A percentile compares a stretch with the other conserved stretches of the same genome.
These are phyloP conservation scores for Glossophaga mutica DNA, from an alignment of 2,797 vertebrate species.

Conservation along the genomic window DNA sequence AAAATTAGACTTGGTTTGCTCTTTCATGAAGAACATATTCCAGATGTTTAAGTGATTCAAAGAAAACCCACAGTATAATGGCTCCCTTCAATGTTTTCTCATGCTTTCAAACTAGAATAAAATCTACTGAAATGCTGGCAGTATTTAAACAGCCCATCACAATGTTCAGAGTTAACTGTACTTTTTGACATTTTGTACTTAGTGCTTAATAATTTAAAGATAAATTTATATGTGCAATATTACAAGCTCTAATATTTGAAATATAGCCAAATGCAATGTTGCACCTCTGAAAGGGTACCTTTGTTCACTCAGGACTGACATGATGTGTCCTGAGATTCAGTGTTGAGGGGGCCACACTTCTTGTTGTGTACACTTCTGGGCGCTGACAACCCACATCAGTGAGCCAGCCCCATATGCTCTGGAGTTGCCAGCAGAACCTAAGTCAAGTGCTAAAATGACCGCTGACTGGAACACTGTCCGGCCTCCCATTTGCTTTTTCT, in stretches of 20 bases:
- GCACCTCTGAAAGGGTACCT: not conserved
- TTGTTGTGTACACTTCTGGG: not conserved
- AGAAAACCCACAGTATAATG: constrained; percentile 52
- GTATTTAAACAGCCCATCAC: not conserved
- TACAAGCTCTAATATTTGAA: constrained; percentile 14
- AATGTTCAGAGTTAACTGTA: not conserved
- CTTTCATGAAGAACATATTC: constrained; percentile 51
- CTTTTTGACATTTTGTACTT: not conserved
- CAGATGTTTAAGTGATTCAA: constrained; percentile 64
- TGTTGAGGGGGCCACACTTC: not conserved
- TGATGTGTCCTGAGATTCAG: not conserved
- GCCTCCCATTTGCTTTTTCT: not conserved
- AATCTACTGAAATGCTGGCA: constrained; percentile 29
- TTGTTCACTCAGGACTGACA: not conserved
- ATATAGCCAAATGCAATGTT: not conserved
- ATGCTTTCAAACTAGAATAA: constrained; percentile 46
- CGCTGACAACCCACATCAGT: not conserved
- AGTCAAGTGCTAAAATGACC: not conserved
- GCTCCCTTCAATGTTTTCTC: constrained; percentile 35
- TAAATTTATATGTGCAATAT: not conserved
- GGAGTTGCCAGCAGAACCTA: not conserved
- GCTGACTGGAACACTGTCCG: not conserved
- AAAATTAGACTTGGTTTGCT: constrained; percentile 68
- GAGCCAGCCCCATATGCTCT: not conserved
- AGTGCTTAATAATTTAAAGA: constrained; percentile 16